phyloP scores from a whole-genome alignment of 2,888 invertebrate species.

The Heterodera filipjevi region DNA sequence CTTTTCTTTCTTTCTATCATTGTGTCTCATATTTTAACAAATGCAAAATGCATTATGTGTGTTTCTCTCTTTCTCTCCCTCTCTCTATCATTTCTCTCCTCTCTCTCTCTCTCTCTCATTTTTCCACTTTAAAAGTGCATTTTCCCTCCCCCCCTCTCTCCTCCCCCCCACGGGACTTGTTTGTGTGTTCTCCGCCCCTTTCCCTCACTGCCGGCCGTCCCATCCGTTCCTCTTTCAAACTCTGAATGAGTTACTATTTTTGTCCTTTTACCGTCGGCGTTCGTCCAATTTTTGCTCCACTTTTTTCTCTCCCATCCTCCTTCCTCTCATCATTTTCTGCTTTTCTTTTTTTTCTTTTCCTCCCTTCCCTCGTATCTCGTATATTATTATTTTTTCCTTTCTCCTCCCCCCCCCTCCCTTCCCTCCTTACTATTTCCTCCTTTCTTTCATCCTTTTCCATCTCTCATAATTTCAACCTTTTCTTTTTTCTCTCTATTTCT shows the following conservation, averaged over 20 bases:
- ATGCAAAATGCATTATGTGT: too few species aligned
- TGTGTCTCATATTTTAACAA: neutral
- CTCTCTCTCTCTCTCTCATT: neutral
- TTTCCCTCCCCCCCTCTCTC: neutral
- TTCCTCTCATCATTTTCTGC: neutral
- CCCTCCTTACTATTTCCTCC: neutral
- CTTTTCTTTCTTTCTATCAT: neutral
- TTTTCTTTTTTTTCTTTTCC: neutral
- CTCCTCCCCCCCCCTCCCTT: neutral
- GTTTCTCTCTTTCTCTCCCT: neutral
- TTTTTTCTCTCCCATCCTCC: neutral
- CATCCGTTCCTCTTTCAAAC: neutral
- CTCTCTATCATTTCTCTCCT: too few species aligned
- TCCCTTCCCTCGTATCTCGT: neutral
- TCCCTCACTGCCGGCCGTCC: neutral
- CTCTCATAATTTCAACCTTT: too few species aligned
- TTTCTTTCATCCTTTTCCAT: neutral
- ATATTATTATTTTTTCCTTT: neutral
- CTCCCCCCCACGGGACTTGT: neutral
- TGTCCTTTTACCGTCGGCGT: slow-evolving; percentile 4
- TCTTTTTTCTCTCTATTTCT: neutral
- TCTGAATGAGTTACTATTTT: slow-evolving; percentile 12
- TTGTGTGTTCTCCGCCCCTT: neutral
- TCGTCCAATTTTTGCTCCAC: neutral
- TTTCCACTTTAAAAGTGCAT: slow-evolving; percentile 3